These are phyloP conservation scores for Pheosia tremula DNA, from an alignment of 2,888 invertebrate species.

Conservation along the genomic window DNA sequence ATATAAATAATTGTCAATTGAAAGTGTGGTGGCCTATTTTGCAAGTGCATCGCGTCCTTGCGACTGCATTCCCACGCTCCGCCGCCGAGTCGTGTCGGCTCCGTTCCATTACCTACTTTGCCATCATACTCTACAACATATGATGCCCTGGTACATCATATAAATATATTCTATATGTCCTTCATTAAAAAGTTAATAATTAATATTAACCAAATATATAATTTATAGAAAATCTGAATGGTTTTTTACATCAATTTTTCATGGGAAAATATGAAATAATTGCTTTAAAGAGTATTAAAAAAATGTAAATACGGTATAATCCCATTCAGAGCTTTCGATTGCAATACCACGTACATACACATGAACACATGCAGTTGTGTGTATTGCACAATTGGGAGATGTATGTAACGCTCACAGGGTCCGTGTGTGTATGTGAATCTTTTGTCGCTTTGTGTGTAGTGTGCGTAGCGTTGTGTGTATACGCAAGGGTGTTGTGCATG, in stretches of 20 bases:
- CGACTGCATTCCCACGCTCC: constrained; percentile 40
- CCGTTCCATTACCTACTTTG: constrained; percentile 1
- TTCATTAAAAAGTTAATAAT: no score
- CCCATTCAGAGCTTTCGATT: constrained; percentile 44
- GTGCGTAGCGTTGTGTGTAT: constrained; percentile 29
- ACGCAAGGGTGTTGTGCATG: constrained; percentile 16
- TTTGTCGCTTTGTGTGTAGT: neutral
- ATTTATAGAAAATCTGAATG: no score
- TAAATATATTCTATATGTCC: no score
- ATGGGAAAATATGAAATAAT: constrained; percentile 22
- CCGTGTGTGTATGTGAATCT: constrained; percentile 5
- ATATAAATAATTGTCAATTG: constrained; percentile 18
- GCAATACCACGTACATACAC: constrained; percentile 30
- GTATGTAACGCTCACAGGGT: constrained; percentile 11
- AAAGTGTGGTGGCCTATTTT: constrained; percentile 38
- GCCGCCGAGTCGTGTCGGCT: constrained; percentile 9
- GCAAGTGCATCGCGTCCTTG: constrained; percentile 44
- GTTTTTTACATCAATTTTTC: no score
- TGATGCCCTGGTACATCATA: neutral
- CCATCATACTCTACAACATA: neutral
- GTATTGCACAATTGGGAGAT: constrained; percentile 10
- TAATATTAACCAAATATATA: no score
- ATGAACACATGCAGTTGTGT: constrained; percentile 28
- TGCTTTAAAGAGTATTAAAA: constrained; percentile 32
- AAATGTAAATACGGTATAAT: constrained; percentile 35